Conservation (phyloP, 2,113 vertebrate genomes). For the Asarcornis scutulata region DNA sequence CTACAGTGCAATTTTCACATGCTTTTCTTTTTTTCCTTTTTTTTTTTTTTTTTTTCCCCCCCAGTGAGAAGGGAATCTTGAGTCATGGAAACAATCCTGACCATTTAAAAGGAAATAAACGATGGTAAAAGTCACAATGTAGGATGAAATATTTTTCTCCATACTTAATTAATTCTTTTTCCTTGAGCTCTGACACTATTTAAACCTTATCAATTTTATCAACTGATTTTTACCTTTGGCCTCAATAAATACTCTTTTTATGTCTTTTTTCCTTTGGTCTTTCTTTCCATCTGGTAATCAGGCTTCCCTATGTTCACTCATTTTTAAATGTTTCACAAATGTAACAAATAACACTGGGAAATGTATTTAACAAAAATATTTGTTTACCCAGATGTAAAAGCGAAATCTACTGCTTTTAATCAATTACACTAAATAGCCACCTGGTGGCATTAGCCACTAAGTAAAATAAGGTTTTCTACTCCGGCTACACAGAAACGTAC, state of each 20-base stretch:
- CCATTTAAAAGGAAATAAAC: neutral
- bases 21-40: rapidly evolving
- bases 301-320: neutral
- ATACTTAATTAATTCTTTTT: neutral
- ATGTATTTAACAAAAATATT: rapidly evolving
- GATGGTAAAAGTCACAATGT: neutral
- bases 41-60: no score
- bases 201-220: neutral
- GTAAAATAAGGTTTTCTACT: neutral
- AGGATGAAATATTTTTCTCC: neutral
- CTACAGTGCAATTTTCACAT: neutral
- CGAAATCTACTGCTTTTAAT: neutral
- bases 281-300: neutral
- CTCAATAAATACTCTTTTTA: neutral
- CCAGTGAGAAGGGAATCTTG: neutral
- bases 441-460: constrained; percentile 37
- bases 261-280: neutral
- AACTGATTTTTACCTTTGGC: neutral
- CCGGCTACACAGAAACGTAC: neutral
- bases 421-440: constrained; percentile 2
- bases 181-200: neutral
- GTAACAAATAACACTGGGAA: neutral
- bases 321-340: neutral
- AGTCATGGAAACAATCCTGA: neutral
- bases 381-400: neutral